Conservation (phyloP, 2,797 vertebrate species). For the Steatocranus sp. region DNA sequence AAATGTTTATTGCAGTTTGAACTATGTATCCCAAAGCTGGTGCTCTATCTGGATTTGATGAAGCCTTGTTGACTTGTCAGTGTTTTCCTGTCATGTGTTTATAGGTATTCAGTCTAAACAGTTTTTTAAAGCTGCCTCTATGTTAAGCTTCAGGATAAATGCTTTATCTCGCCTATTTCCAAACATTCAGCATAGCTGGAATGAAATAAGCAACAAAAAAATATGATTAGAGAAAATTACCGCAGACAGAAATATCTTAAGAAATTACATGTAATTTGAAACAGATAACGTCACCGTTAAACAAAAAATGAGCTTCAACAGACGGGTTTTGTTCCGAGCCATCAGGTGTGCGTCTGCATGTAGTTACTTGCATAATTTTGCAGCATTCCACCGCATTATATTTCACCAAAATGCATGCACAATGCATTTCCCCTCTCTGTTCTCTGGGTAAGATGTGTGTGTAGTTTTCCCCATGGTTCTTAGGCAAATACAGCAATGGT, state of each 20-base stretch:
- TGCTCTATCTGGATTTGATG: constrained; percentile 28
- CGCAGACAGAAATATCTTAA: not conserved
- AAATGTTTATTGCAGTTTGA: constrained; percentile 18
- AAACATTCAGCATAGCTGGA: not conserved
- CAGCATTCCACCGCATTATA: constrained; percentile 49
- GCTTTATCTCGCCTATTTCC: not conserved
- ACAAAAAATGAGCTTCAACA: not conserved
- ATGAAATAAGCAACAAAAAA: not conserved
- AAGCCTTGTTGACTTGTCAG: not conserved
- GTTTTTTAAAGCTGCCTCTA: not conserved
- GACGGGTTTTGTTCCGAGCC: constrained; percentile 3
- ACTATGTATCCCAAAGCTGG: not conserved
- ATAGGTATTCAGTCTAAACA: constrained; percentile 16
- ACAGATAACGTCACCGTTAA: constrained; percentile 2
- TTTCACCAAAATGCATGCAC: constrained; percentile 54
- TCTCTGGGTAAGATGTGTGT: not conserved
- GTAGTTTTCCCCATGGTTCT: constrained; percentile 25
- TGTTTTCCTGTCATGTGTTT: constrained; percentile 1
- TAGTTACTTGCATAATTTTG: constrained; percentile 32
- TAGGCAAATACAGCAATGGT: constrained; percentile 64
- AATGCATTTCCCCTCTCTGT: constrained; percentile 20
- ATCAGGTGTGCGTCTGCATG: constrained; percentile 37
- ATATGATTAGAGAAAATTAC: not conserved
- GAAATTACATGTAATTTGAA: constrained; percentile 16
- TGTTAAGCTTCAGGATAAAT: constrained; percentile 15